Conservation (phyloP, 2,888 invertebrate species). For the Monoplex corrugatus region DNA sequence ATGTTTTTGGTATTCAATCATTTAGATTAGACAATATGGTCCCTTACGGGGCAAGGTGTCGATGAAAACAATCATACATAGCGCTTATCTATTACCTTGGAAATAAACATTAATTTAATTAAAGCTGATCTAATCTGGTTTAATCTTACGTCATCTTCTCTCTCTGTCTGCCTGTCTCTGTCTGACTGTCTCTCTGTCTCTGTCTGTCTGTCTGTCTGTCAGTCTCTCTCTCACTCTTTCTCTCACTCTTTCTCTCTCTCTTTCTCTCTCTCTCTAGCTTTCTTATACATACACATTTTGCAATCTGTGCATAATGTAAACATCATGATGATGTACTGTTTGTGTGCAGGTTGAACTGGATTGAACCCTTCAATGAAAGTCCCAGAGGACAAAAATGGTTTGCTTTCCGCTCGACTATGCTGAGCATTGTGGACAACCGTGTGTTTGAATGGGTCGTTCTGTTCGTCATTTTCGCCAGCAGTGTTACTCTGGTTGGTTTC, state of each 20-base stretch:
- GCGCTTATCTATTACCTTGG: too few relatives aligned
- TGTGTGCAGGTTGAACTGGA: slow-evolving; percentile 60
- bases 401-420: slow-evolving; percentile 71
- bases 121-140: too few relatives aligned
- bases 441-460: slow-evolving; percentile 97
- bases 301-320: background rate
- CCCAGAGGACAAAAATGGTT: slow-evolving; percentile 63
- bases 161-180: too few relatives aligned
- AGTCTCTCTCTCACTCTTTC: background rate
- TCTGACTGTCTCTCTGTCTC: too few relatives aligned
- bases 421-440: slow-evolving; percentile 87
- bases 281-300: background rate
- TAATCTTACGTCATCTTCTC: too few relatives aligned
- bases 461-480: slow-evolving; percentile 95
- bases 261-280: background rate
- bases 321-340: background rate
- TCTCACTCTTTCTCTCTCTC: background rate
- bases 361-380: slow-evolving; percentile 52
- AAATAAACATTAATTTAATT: too few relatives aligned
- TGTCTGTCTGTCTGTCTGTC: slow-evolving; percentile 20
- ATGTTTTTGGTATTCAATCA: too few relatives aligned
- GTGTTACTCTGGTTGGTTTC: slow-evolving; percentile 88
- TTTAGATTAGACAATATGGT: too few relatives aligned
- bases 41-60: too few relatives aligned
- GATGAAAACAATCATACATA: too few relatives aligned